A percentile compares a stretch with the other conserved stretches of the same genome.
Conservation (phyloP, 2,113 vertebrate species). For the Cyanoliseus patagonus region DNA sequence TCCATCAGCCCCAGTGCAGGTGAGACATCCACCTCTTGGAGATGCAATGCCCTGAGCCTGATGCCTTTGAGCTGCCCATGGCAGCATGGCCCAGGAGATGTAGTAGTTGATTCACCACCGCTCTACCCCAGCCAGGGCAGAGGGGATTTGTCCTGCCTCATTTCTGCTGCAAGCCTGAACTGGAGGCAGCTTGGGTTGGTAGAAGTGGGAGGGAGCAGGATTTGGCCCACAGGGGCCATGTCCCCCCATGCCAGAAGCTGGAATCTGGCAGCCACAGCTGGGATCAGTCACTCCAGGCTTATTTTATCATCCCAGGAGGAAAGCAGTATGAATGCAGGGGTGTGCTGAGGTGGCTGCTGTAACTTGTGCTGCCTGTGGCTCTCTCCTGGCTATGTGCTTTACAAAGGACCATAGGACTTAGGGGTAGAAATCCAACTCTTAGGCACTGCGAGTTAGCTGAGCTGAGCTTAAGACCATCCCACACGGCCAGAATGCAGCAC, state of each 20-base stretch:
- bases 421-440: background rate
- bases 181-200: background rate
- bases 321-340: background rate
- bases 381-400: background rate
- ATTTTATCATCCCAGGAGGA: background rate
- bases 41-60: accelerated
- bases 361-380: background rate
- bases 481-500: accelerated
- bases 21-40: background rate
- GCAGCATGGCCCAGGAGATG: background rate
- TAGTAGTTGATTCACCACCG: accelerated
- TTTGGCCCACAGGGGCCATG: background rate
- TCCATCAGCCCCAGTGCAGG: accelerated
- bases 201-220: background rate
- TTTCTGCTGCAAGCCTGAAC: background rate
- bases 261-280: background rate
- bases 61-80: background rate
- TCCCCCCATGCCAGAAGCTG: background rate
- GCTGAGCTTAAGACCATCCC: background rate
- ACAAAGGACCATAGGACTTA: background rate
- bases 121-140: accelerated
- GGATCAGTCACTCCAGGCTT: background rate
- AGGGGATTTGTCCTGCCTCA: background rate
- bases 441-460: background rate
- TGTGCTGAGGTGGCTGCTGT: background rate